Evolutionary conservation across 2,797 vertebrate genomes (phyloP).

Genomic region (Myotis myotis): DNA sequence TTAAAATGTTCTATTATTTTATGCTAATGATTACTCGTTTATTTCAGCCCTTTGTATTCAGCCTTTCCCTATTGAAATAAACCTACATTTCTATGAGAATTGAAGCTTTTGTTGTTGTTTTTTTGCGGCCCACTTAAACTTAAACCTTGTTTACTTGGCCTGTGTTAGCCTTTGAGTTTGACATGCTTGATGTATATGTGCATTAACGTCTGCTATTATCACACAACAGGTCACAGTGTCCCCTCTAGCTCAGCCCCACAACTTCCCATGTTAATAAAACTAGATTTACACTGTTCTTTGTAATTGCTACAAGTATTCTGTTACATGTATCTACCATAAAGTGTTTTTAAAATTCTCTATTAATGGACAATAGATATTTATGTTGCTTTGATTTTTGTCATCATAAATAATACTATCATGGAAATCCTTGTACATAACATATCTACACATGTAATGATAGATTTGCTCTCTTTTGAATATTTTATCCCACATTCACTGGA

Average conservation of each 20-base stretch:
- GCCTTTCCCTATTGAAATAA: no score
- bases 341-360: not conserved
- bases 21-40: no score
- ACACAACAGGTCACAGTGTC: not conserved
- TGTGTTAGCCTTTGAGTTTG: no score
- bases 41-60: no score
- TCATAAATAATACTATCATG: not conserved
- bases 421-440: not conserved
- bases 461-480: not conserved
- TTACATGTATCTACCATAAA: not conserved
- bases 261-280: not conserved
- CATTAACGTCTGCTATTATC: not conserved
- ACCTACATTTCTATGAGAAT: no score
- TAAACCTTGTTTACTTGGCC: no score
- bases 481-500: not conserved
- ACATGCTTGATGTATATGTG: not conserved
- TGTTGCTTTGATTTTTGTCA: not conserved
- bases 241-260: not conserved
- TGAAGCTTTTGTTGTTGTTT: no score
- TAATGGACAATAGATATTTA: not conserved
- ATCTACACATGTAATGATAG: not conserved
- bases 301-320: not conserved
- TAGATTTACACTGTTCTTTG: not conserved
- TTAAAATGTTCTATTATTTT: no score
- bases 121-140: no score